Evolutionary conservation across 2,113 vertebrate genomes (phyloP).

Genomic region (Chunga burmeisteri): DNA sequence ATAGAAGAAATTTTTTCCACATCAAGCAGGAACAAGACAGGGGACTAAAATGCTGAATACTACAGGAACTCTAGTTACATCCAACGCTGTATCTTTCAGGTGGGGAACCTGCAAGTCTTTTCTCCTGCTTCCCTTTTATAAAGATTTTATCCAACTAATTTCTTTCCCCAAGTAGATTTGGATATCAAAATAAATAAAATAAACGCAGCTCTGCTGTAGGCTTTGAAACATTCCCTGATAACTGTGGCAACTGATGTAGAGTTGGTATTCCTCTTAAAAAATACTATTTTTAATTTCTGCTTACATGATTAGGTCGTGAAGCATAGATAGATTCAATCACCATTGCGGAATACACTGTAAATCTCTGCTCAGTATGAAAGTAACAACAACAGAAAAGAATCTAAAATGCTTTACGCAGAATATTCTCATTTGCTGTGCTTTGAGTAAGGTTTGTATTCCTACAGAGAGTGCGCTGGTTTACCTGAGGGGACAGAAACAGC

Average conservation of each 20-base stretch:
- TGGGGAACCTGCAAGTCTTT: background rate
- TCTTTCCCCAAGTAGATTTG: background rate
- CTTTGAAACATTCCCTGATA: background rate
- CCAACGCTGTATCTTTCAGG: background rate
- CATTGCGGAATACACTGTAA: background rate
- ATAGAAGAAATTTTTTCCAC: background rate
- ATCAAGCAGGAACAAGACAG: background rate
- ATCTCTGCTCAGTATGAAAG: background rate
- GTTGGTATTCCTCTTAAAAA: background rate
- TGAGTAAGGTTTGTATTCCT: background rate
- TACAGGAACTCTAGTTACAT: background rate
- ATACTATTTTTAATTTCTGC: background rate
- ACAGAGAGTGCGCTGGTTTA: too few relatives aligned
- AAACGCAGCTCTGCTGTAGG: background rate
- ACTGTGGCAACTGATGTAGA: background rate
- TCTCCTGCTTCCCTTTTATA: background rate
- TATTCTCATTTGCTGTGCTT: background rate
- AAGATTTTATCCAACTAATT: background rate
- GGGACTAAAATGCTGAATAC: background rate
- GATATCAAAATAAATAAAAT: background rate
- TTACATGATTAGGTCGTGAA: constrained; percentile 9
- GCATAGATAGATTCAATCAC: background rate
- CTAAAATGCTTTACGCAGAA: background rate
- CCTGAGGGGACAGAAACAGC: background rate
- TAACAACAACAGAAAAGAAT: background rate